Percentiles rank a stretch among this genome's conserved stretches.
Evolutionary conservation across 2,797 vertebrate genomes (phyloP).

Genomic region (Pipistrellus pipistrellus): DNA sequence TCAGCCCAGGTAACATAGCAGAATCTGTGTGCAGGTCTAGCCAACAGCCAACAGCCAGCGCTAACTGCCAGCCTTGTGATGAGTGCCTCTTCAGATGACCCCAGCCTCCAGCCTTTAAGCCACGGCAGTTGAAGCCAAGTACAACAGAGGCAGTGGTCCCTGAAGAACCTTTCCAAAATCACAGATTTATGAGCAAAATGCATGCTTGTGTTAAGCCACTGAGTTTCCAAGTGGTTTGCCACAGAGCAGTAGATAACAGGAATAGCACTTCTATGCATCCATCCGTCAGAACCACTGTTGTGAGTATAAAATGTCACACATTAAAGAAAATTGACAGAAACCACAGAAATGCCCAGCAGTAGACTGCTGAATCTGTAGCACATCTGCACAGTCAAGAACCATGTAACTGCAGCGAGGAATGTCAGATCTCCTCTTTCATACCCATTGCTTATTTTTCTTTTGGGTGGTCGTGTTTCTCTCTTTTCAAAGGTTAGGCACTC

Average conservation of each 20-base stretch:
- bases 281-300: neutral
- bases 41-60: neutral
- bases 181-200: neutral
- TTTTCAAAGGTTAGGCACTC: neutral
- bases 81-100: neutral
- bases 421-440: neutral
- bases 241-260: neutral
- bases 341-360: neutral
- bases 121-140: neutral
- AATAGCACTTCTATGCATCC: neutral
- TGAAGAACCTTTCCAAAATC: conserved; percentile 1
- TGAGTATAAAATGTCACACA: neutral
- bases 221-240: neutral
- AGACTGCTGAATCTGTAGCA: neutral
- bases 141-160: neutral
- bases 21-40: neutral
- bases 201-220: neutral
- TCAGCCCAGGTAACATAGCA: neutral
- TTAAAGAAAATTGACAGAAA: conserved; percentile 38
- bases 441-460: neutral
- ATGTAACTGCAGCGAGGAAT: neutral
- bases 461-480: neutral
- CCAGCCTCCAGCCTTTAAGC: neutral
- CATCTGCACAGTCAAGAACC: neutral
- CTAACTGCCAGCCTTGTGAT: neutral